phyloP scores from a whole-genome alignment of 2,888 invertebrate species.

The Leptothorax acervorum region DNA sequence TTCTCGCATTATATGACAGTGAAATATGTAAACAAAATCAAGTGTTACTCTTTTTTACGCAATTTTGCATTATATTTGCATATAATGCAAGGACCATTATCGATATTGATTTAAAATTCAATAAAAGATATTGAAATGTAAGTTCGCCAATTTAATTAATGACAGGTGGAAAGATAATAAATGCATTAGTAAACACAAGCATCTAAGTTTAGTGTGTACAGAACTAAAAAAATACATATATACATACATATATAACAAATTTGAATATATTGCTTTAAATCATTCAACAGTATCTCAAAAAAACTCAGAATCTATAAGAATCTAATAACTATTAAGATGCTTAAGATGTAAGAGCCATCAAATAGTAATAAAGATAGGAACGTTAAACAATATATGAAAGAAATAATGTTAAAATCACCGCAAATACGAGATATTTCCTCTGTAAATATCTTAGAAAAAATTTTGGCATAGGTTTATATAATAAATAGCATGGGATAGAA shows the following conservation, averaged over 20 bases:
- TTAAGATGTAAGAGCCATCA: neutral
- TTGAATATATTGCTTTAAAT: slow-evolving; percentile 23
- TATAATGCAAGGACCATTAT: neutral
- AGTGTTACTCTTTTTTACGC: neutral
- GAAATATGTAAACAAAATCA: neutral
- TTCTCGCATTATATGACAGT: neutral
- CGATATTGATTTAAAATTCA: neutral
- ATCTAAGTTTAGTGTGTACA: neutral
- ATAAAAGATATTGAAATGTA: neutral
- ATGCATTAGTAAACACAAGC: neutral
- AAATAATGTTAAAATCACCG: neutral
- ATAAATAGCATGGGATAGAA: neutral
- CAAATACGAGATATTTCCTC: neutral
- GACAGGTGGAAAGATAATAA: neutral
- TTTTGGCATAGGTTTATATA: slow-evolving; percentile 1
- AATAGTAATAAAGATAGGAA: slow-evolving; percentile 4
- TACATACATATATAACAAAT: slow-evolving; percentile 4
- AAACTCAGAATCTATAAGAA: slow-evolving; percentile 1
- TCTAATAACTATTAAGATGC: neutral
- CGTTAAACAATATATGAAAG: neutral
- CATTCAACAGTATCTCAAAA: slow-evolving; percentile 17
- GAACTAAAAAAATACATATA: neutral
- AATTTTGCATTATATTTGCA: neutral
- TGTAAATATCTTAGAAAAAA: neutral
- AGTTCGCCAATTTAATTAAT: slow-evolving; percentile 7